Percentiles rank a stretch among this genome's conserved stretches.
phyloP scores from a whole-genome alignment of 2,888 invertebrate genomes.

The Eubasilissa splendida region DNA sequence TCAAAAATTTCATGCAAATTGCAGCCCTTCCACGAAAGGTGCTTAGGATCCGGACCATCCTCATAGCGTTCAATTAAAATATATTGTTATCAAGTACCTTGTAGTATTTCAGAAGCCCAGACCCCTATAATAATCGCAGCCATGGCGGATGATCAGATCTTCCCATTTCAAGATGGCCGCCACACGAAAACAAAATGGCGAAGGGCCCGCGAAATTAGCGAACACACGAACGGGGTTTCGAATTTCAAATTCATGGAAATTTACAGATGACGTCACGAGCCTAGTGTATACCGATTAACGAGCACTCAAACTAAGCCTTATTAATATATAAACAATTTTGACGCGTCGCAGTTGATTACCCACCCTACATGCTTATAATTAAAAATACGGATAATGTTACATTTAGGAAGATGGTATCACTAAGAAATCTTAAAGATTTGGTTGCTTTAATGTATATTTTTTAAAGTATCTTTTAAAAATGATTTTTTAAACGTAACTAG shows the following conservation, averaged over 20 bases:
- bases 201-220: conserved; percentile 21
- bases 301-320: conserved; percentile 27
- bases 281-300: conserved; percentile 14
- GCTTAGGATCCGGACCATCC: not conserved
- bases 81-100: conserved; percentile 1
- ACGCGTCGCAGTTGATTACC: not conserved
- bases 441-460: too few relatives aligned
- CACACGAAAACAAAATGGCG: conserved; percentile 28
- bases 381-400: too few relatives aligned
- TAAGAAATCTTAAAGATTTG: too few relatives aligned
- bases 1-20: too few relatives aligned
- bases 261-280: conserved; percentile 21
- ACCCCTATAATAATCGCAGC: not conserved
- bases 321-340: conserved; percentile 23
- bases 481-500: too few relatives aligned
- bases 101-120: not conserved
- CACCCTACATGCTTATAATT: too few relatives aligned
- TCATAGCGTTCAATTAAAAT: not conserved
- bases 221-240: conserved; percentile 28
- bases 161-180: conserved; percentile 36
- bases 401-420: too few relatives aligned
- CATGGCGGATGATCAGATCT: not conserved
- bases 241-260: conserved; percentile 32
- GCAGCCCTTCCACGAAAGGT: not conserved
- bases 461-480: too few relatives aligned